Evolutionary conservation across 2,113 vertebrate species (phyloP), one percentile per base, ranked within the genome.

Genomic region (Brachirus orientalis): DNA sequence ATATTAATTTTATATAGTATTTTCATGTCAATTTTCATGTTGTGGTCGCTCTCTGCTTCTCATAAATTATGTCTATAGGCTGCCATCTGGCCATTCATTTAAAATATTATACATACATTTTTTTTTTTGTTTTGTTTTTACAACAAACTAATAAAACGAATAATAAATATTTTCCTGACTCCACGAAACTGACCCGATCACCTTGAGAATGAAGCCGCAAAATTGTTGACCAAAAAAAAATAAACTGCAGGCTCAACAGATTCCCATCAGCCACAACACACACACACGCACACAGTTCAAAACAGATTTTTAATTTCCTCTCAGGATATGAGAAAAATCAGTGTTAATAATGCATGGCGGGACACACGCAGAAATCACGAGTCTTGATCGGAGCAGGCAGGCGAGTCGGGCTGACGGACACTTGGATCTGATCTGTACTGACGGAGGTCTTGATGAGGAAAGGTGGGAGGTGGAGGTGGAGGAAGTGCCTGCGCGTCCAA

Each of bases 291-390:
- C 61, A 57, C 17, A 43, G 59, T 70, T 18, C 36, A 64, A 47
- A 51, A 66, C 63, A 35, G 69, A 70, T 74, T 87, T 28, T 92
- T 92, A 72, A 93, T 92, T 92, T 93, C 92, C 91, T 91, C 48
- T 64, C 86, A 83, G 91, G 92, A 92, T 91, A 92, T 92, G 87
- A 88, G 86, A 90, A 83, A 83, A 82, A 61, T 69, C 75, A 61
- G 60, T 87, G 84, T 89, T 86, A 86, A 87, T 89, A 91, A 90
- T 78, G 81, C 86, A 83, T 73, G 82, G 57, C 69, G 67, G 70
- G 69, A 52, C 36, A 58, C 57, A 51, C 58, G 45, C 48, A 51
- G 58, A 63, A 79, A 72, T 75, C 82, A 51, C 2, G 28, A 64
- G 70, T 44, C 43, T 63, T 66, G 81, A 86, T 81, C 65, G 54